These are phyloP conservation scores for Echinarachnius parma DNA, from an alignment of 53 echinoderm and acorn worm species.

Conservation along the genomic window DNA sequence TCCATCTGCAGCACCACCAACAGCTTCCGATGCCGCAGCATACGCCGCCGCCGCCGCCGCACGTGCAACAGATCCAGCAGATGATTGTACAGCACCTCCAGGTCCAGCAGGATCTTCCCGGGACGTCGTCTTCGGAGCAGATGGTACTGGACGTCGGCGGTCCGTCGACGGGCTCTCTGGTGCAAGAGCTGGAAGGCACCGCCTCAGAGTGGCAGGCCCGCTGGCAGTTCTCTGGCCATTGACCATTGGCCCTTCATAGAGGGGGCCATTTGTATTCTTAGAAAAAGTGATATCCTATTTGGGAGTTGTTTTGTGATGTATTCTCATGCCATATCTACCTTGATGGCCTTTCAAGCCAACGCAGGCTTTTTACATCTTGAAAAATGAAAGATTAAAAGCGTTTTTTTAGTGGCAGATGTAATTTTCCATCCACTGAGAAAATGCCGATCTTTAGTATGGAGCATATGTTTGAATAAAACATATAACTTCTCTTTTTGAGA, in stretches of 20 bases:
- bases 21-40: not conserved
- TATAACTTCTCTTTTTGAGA: too few species aligned
- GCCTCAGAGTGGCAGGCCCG: constrained; percentile 11
- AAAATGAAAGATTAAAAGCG: too few species aligned
- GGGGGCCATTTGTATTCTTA: too few species aligned
- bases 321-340: too few species aligned
- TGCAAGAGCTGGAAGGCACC: constrained; percentile 9
- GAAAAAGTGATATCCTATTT: too few species aligned
- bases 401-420: too few species aligned
- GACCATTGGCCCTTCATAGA: not conserved
- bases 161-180: constrained; percentile 5
- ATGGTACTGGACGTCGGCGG: not conserved
- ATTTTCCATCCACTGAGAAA: too few species aligned
- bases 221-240: constrained; percentile 21
- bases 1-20: not conserved
- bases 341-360: too few species aligned
- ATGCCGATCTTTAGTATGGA: too few species aligned
- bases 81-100: not conserved
- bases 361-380: too few species aligned
- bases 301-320: too few species aligned
- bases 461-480: too few species aligned
- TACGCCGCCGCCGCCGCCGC: not conserved
- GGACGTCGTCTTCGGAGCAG: not conserved
- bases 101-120: not conserved
- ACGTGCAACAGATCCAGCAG: not conserved